Conservation (phyloP, 2,888 invertebrate species). For the Lithophane socia region DNA sequence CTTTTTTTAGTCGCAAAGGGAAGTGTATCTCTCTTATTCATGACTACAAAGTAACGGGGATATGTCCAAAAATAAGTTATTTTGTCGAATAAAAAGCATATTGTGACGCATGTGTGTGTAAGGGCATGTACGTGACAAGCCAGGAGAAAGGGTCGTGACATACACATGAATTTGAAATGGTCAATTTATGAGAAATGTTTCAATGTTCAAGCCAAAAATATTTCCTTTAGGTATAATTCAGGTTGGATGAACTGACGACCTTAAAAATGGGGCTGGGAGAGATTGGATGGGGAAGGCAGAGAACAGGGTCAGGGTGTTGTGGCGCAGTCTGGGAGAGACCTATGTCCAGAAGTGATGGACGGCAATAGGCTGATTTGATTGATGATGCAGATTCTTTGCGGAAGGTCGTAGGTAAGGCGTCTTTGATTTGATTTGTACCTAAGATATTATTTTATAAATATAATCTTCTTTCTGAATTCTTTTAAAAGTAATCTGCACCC, state of each 20-base stretch:
- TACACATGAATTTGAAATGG: slow-evolving; percentile 73
- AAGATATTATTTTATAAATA: too few species aligned
- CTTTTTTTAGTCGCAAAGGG: not conserved
- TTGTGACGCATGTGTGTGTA: slow-evolving; percentile 58
- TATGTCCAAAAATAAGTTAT: slow-evolving; percentile 39
- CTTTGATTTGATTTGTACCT: not conserved
- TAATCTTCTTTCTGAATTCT: not conserved
- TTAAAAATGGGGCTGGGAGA: too few species aligned
- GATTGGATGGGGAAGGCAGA: too few species aligned
- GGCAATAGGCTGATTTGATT: too few species aligned
- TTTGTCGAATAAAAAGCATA: slow-evolving; percentile 36
- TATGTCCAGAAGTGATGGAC: not conserved
- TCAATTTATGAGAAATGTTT: slow-evolving; percentile 64
- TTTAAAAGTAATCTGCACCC: too few species aligned
- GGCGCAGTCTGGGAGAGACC: too few species aligned
- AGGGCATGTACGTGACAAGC: slow-evolving; percentile 72
- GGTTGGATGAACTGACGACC: too few species aligned
- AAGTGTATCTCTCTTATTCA: slow-evolving; percentile 10
- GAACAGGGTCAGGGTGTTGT: too few species aligned
- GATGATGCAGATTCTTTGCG: too few species aligned
- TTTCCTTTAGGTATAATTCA: not conserved
- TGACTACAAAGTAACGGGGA: slow-evolving; percentile 2
- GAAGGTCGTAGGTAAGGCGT: not conserved
- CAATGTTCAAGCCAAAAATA: slow-evolving; percentile 36
- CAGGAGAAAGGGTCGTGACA: slow-evolving; percentile 72